phyloP scores from a whole-genome alignment of 2,888 invertebrate genomes.

The Acleris laterana region DNA sequence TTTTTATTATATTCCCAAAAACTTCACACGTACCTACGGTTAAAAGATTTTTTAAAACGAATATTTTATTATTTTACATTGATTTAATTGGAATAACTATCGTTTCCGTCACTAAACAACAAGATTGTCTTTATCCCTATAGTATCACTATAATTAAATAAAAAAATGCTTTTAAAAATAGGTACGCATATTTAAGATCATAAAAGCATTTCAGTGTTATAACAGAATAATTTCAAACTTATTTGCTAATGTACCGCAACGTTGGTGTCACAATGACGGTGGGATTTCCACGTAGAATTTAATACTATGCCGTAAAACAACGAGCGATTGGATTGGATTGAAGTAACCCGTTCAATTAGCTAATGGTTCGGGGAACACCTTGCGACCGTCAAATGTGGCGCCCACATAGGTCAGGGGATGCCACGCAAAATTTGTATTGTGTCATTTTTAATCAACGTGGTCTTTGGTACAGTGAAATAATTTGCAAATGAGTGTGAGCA shows the following conservation, averaged over 20 bases:
- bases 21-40: too few relatives aligned
- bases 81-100: too few relatives aligned
- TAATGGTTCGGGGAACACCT: slow-evolving; percentile 45
- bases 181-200: neutral
- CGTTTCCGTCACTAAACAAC: too few relatives aligned
- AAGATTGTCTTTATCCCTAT: too few relatives aligned
- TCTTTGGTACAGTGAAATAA: too few relatives aligned
- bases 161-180: neutral
- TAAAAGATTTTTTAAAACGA: neutral
- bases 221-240: neutral
- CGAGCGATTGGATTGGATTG: slow-evolving; percentile 36
- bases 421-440: too few relatives aligned
- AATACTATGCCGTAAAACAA: slow-evolving; percentile 25
- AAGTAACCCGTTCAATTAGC: slow-evolving; percentile 42
- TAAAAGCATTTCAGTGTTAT: neutral
- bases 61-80: neutral
- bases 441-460: too few relatives aligned
- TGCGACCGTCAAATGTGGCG: slow-evolving; percentile 38
- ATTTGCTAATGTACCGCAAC: slow-evolving; percentile 1
- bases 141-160: neutral
- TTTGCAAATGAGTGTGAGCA: too few relatives aligned
- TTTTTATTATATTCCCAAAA: too few relatives aligned
- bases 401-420: slow-evolving; percentile 29
- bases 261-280: slow-evolving; percentile 15
- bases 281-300: slow-evolving; percentile 15